phyloP scores from a whole-genome alignment of 1,140 invertebrate genomes.

The Heterodera schachtii region DNA sequence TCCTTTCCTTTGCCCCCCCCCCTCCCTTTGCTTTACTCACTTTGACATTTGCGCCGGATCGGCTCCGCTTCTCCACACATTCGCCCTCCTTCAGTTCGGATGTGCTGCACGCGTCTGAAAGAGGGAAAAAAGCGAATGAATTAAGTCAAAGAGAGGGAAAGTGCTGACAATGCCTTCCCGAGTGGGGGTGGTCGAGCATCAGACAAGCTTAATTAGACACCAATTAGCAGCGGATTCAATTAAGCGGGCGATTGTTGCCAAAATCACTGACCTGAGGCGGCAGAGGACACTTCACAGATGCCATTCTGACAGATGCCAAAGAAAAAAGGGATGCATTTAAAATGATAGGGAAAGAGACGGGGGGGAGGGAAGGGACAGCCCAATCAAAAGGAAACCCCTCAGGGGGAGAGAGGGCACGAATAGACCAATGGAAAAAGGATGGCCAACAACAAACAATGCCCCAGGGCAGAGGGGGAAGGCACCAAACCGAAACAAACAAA shows the following conservation, averaged over 20 bases:
- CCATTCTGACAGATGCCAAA: too few relatives aligned
- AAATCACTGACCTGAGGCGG: slow-evolving; percentile 4
- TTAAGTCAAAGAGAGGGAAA: background rate
- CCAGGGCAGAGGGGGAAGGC: too few relatives aligned
- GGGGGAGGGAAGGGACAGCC: too few relatives aligned
- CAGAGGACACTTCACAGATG: slow-evolving; percentile 27
- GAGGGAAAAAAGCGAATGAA: slow-evolving; percentile 18
- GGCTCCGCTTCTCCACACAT: slow-evolving; percentile 45
- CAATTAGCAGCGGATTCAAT: too few relatives aligned
- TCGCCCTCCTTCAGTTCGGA: slow-evolving; percentile 31
- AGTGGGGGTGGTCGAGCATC: slow-evolving; percentile 43
- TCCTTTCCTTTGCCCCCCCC: background rate
- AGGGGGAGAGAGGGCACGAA: too few relatives aligned
- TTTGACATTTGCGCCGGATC: slow-evolving; percentile 36
- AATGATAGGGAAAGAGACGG: too few relatives aligned
- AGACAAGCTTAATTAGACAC: slow-evolving; percentile 26
- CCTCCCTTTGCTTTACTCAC: background rate
- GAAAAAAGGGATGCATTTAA: slow-evolving; percentile 1
- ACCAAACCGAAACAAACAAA: too few relatives aligned
- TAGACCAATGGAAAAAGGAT: too few relatives aligned
- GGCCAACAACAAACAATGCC: too few relatives aligned
- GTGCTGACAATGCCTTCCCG: slow-evolving; percentile 30
- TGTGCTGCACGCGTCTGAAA: slow-evolving; percentile 30
- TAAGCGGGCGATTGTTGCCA: background rate
- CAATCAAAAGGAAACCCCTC: too few relatives aligned